These are phyloP conservation scores for Eilema sororculum DNA, from an alignment of 2,888 invertebrate genomes.

Conservation along the genomic window DNA sequence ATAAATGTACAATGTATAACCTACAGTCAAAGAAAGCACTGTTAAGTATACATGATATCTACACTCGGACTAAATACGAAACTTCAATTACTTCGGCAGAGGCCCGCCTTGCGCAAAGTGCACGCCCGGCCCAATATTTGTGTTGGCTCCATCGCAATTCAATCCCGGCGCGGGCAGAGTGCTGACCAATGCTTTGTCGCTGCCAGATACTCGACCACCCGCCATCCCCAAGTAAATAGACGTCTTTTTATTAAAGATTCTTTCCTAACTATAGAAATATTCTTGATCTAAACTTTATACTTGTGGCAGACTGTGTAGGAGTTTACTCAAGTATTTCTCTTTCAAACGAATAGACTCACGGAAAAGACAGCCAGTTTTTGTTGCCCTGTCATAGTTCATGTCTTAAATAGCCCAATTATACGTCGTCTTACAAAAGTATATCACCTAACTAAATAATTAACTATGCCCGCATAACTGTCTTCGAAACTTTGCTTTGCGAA, in stretches of 20 bases:
- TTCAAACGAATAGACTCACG: not conserved
- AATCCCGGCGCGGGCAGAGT: conserved; percentile 14
- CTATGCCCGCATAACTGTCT: not conserved
- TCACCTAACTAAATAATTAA: too few relatives aligned
- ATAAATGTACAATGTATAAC: too few relatives aligned
- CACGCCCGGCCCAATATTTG: conserved; percentile 10
- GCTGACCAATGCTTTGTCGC: conserved; percentile 10
- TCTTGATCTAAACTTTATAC: not conserved
- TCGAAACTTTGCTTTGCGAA: not conserved
- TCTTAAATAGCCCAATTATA: not conserved
- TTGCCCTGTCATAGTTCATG: too few relatives aligned
- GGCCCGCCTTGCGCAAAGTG: conserved; percentile 7
- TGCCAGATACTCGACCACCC: not conserved
- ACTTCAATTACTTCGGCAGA: conserved; percentile 7
- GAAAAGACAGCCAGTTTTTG: too few relatives aligned
- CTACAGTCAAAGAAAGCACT: not conserved
- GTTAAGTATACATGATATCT: too few relatives aligned
- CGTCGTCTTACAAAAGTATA: not conserved
- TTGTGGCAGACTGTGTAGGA: not conserved
- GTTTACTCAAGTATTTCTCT: not conserved
- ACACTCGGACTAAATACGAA: not conserved
- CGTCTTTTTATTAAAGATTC: not conserved
- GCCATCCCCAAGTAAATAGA: not conserved
- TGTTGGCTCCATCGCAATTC: conserved; percentile 16
- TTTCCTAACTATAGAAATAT: not conserved